Evolutionary conservation across 2,888 invertebrate species (phyloP).

Genomic region (Scaptomyza flava): DNA sequence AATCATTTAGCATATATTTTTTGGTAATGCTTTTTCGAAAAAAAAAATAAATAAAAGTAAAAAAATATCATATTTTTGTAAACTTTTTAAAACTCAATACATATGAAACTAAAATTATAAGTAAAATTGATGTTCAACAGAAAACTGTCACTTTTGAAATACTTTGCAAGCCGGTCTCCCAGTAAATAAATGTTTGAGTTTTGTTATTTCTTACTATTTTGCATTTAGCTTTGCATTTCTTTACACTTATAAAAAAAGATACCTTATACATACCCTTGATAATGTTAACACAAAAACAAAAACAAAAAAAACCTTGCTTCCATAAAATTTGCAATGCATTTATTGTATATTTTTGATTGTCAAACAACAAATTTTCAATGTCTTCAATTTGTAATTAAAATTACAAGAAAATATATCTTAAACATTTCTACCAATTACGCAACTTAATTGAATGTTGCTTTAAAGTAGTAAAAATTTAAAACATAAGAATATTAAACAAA

Average conservation of each 20-base stretch:
- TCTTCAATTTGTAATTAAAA: slow-evolving; percentile 80
- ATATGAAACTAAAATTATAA: slow-evolving; percentile 13
- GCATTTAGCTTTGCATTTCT: slow-evolving; percentile 64
- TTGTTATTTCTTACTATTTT: slow-evolving; percentile 47
- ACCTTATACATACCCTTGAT: background rate
- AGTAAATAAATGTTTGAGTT: slow-evolving; percentile 37
- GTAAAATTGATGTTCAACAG: slow-evolving; percentile 25
- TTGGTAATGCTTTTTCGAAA: slow-evolving; percentile 46
- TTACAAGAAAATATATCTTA: slow-evolving; percentile 50
- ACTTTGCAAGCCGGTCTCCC: slow-evolving; percentile 49
- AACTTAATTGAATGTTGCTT: slow-evolving; percentile 57
- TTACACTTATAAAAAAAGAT: slow-evolving; percentile 8
- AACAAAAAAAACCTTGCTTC: slow-evolving; percentile 39
- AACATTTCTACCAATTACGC: slow-evolving; percentile 58
- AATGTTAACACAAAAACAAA: slow-evolving; percentile 5
- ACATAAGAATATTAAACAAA: slow-evolving; percentile 41
- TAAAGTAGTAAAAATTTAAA: slow-evolving; percentile 60
- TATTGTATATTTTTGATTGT: slow-evolving; percentile 45
- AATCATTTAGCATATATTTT: slow-evolving; percentile 40
- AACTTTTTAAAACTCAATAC: slow-evolving; percentile 13
- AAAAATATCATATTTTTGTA: slow-evolving; percentile 48
- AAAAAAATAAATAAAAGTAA: slow-evolving; percentile 5
- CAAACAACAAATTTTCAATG: slow-evolving; percentile 70
- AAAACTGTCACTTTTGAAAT: slow-evolving; percentile 63
- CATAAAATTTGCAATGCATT: slow-evolving; percentile 39